A percentile compares a stretch with the other conserved stretches of the same genome.
These are phyloP conservation scores for Drosophila paucipuncta DNA, from an alignment of 2,888 invertebrate genomes.

Conservation along the genomic window DNA sequence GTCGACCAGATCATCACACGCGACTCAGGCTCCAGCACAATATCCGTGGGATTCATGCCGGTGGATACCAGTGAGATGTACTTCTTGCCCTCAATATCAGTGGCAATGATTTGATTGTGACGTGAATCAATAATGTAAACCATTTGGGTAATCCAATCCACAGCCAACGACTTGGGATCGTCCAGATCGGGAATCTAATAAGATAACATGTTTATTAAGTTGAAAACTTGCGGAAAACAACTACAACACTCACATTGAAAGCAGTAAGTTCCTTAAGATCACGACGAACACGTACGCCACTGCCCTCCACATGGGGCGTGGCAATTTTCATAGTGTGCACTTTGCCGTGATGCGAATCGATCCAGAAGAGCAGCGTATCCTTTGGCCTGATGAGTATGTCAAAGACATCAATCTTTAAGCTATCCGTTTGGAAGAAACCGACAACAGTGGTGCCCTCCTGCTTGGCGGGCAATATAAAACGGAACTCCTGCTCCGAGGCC, in stretches of 20 bases:
- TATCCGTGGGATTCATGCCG: conserved; percentile 89
- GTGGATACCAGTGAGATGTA: conserved; percentile 83
- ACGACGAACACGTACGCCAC: conserved; percentile 72
- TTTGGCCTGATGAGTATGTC: conserved; percentile 88
- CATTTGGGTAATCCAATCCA: conserved; percentile 89
- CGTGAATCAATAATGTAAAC: conserved; percentile 90
- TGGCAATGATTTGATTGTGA: conserved; percentile 84
- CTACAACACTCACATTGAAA: conserved; percentile 78
- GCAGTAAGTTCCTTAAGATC: conserved; percentile 83
- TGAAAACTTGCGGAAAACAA: not conserved
- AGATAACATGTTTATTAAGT: not conserved
- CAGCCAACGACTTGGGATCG: conserved; percentile 90
- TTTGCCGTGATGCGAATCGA: conserved; percentile 85
- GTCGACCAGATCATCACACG: conserved; percentile 91
- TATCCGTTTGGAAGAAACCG: conserved; percentile 89
- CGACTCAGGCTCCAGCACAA: conserved; percentile 89
- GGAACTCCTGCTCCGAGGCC: conserved; percentile 85
- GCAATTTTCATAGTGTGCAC: conserved; percentile 85
- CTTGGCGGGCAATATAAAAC: conserved; percentile 84
- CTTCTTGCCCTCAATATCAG: conserved; percentile 84
- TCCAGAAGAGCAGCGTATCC: conserved; percentile 85
- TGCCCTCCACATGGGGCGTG: conserved; percentile 79
- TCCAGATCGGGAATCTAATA: conserved; percentile 86
- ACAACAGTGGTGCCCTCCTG: conserved; percentile 86
- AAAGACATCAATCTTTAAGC: conserved; percentile 88